Base-by-base conservation (phyloP, 2,113 vertebrate species). In the Bujurquina vittata region DNA sequence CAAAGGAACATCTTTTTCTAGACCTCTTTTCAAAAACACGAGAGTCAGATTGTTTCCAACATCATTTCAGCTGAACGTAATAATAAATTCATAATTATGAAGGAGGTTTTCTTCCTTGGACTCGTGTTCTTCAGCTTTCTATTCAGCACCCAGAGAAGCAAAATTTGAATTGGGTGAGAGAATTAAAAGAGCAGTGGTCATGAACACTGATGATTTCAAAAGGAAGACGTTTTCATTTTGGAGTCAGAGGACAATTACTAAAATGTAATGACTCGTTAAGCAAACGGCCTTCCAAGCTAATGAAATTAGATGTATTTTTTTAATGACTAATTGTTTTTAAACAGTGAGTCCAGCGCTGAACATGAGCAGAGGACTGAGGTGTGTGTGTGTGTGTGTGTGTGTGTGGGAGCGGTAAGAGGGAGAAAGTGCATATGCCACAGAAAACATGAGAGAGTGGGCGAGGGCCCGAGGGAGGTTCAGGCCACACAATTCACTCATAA, bases 401-500 rank as follows among this genome's bases (percentile, higher is more conserved):
- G 31, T 54, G 76, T 75, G 56, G 15, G 37, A n/a, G 60, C 8
- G 35, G 23, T 55, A n/a, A n/a, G 2, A 20, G 20, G 22, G 35
- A n/a, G 14, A 60, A 55, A 61, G 52, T 77, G 65, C 55, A 69
- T 77, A 15, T 49, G 29, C 73, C 65, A 40, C 67, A 69, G 55
- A 77, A 57, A 86, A 77, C 52, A 79, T 18, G 15, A 40, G 77
- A 26, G 74, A 73, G 65, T 79, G 56, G 54, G 65, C 78, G 57
- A 77, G 23, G 78, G 85, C 62, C 79, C 76, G 43, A 56, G 81
- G 84, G 83, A 90, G 74, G 74, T 83, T 60, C 23, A 59, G 57
- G 57, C 55, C 84, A 86, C 84, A 78, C 77, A 79, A 23, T 87
- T 92, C 90, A 73, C 83, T 89, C 87, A 91, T 89, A 87, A 91